Conservation (phyloP, 2,113 vertebrate genomes). For the Chaetodon auriga region DNA sequence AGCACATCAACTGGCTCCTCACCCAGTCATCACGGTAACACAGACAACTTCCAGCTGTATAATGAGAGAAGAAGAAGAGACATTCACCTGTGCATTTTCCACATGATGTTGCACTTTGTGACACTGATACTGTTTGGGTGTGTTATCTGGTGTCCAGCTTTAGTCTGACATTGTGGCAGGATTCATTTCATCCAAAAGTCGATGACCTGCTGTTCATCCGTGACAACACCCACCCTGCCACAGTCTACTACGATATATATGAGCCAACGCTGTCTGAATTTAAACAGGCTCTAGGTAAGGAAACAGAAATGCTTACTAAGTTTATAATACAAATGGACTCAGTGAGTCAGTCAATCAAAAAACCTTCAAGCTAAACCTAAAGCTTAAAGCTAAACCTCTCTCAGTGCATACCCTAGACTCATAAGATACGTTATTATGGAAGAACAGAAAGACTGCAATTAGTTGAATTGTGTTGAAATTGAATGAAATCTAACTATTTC, state of each 20-base stretch:
- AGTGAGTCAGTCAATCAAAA: no score
- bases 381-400: no score
- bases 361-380: no score
- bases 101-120: neutral
- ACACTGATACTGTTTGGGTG: neutral
- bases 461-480: neutral
- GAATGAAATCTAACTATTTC: neutral
- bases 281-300: slow-evolving; percentile 84
- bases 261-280: slow-evolving; percentile 87
- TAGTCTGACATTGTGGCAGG: slow-evolving; percentile 90
- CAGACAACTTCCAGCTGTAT: neutral
- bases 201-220: slow-evolving; percentile 88
- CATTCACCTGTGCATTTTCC: neutral
- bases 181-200: slow-evolving; percentile 77
- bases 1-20: slow-evolving; percentile 89
- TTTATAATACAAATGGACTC: no score
- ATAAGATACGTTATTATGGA: neutral
- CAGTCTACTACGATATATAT: slow-evolving; percentile 90
- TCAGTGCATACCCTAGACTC: no score
- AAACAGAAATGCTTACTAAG: neutral
- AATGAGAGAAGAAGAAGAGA: neutral
- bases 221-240: slow-evolving; percentile 84
- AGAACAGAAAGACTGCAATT: neutral
- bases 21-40: slow-evolving; percentile 86
- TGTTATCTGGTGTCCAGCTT: slow-evolving; percentile 78